phyloP scores from a whole-genome alignment of 2,797 vertebrate species.

The Capromys pilorides region DNA sequence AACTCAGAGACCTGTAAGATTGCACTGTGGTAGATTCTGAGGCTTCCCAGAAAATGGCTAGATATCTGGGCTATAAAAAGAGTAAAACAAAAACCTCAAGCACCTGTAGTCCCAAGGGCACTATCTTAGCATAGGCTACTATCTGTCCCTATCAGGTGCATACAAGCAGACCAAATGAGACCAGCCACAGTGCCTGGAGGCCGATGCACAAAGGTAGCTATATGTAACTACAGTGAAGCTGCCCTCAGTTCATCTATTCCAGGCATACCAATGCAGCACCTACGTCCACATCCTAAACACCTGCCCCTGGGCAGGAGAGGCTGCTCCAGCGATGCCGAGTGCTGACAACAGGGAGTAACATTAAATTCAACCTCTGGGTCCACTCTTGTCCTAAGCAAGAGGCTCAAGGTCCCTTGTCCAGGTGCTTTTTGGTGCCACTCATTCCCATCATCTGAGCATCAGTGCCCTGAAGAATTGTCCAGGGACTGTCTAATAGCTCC shows the following conservation, averaged over 20 bases:
- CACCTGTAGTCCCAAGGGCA: rapidly evolving
- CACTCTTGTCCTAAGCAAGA: neutral
- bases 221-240: rapidly evolving
- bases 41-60: neutral
- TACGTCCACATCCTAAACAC: rapidly evolving
- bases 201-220: rapidly evolving
- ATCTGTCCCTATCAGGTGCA: neutral
- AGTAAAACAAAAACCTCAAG: neutral
- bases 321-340: rapidly evolving
- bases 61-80: neutral
- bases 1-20: neutral
- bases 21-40: neutral
- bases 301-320: rapidly evolving
- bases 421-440: constrained; percentile 71
- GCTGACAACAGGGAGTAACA: rapidly evolving
- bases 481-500: constrained; percentile 79
- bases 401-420: neutral
- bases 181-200: neutral
- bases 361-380: neutral
- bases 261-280: neutral
- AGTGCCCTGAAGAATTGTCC: constrained; percentile 77
- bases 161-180: no score
- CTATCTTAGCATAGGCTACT: rapidly evolving
- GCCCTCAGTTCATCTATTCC: rapidly evolving
- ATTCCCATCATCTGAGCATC: neutral